Evolutionary conservation across 1,140 invertebrate genomes (phyloP).

Genomic region (Tigriopus japonicus): DNA sequence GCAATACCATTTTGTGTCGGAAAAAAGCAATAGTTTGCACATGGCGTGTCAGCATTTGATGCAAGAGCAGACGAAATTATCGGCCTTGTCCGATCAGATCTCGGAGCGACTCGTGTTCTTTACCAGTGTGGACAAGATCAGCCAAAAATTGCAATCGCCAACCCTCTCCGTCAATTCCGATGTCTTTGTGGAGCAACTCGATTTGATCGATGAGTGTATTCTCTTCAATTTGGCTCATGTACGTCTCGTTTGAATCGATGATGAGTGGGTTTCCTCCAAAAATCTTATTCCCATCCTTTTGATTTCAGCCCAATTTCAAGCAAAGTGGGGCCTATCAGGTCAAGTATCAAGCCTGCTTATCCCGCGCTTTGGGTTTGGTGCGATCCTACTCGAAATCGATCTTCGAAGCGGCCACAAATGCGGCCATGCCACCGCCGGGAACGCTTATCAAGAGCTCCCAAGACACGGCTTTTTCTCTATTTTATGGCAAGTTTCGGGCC

Average conservation of each 20-base stretch:
- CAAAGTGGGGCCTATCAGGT: conserved; percentile 48
- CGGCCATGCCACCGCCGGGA: conserved; percentile 56
- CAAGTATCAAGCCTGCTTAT: conserved; percentile 56
- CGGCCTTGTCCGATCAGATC: conserved; percentile 53
- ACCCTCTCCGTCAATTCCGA: conserved; percentile 61
- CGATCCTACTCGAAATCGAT: conserved; percentile 35
- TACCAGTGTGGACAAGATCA: conserved; percentile 56
- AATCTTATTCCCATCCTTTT: not conserved
- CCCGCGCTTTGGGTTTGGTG: conserved; percentile 53
- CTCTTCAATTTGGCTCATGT: too few species aligned
- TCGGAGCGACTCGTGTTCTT: conserved; percentile 62
- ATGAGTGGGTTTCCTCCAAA: too few species aligned
- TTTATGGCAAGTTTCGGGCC: conserved; percentile 84
- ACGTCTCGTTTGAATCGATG: too few species aligned
- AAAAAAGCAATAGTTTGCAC: conserved; percentile 74
- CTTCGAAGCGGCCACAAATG: conserved; percentile 33
- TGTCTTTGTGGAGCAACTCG: conserved; percentile 41
- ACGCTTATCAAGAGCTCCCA: conserved; percentile 27
- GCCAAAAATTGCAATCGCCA: conserved; percentile 53
- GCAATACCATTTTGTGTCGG: conserved; percentile 37
- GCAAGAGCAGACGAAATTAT: conserved; percentile 53
- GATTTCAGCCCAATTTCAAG: conserved; percentile 40
- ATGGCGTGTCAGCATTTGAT: conserved; percentile 71
- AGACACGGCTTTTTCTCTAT: conserved; percentile 31
- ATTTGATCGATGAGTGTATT: not conserved